Evolutionary conservation across 2,888 invertebrate species (phyloP), one percentile per base, ranked within the genome.

Genomic region (Folsomia manolachei): DNA sequence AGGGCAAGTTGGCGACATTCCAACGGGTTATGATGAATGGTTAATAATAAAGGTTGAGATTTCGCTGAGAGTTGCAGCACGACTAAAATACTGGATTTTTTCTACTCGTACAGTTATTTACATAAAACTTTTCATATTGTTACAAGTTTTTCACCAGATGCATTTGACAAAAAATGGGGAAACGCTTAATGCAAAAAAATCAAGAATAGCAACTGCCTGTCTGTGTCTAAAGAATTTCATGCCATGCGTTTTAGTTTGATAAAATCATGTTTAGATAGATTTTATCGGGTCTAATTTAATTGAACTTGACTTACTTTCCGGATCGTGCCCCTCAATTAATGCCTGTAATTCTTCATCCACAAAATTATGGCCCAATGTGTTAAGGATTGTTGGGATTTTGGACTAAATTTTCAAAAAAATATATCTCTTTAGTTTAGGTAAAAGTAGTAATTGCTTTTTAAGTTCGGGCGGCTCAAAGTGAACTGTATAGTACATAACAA

Each of bases 341-440:
- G 91, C 90, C 82, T 94, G 92, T 69, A 98, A 87, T 84, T 96
- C 95, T 64, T 89, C 89, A 83, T 95, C 95, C 83, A 95, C 95
- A 84, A 96, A 95, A 76, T 95, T 88, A 84, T 95, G 95, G 56
- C 96, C 96, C 91, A 96, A 94, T 71, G 95, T 96, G 85, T 94
- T 94, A 77, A 96, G 86, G 82, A 96, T 95, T 81, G 94, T 95
- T 78, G 94, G 91, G 83, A 95, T 92, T 85, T 95, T 95, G 70
- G 91, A 86, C 53, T n/a, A n/a, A n/a, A n/a, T n/a, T n/a, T n/a
- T n/a, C n/a, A n/a, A n/a, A n/a, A n/a, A n/a, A n/a, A n/a, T n/a
- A n/a, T n/a, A n/a, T n/a, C n/a, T n/a, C n/a, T n/a, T n/a, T n/a
- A n/a, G n/a, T n/a, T n/a, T n/a, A n/a, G n/a, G n/a, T n/a, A n/a